Evolutionary conservation across 2,113 vertebrate genomes (phyloP).

Genomic region (Corydoras sp.): DNA sequence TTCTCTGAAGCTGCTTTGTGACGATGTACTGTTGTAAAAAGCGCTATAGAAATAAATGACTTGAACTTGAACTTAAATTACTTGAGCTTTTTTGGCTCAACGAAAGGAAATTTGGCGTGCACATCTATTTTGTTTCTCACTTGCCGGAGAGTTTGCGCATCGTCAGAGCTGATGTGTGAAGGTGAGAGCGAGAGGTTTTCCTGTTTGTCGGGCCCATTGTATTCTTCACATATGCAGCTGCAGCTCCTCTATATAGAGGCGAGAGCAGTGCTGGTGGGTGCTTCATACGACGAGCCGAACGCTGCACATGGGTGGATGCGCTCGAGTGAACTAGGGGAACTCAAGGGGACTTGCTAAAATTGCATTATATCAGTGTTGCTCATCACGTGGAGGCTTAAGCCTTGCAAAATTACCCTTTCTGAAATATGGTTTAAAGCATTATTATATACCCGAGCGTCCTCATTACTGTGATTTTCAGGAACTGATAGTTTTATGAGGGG

Average conservation of each 20-base stretch:
- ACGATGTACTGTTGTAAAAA: too few species aligned
- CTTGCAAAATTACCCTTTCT: constrained; percentile 60
- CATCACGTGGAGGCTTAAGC: constrained; percentile 63
- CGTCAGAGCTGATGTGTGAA: constrained; percentile 18
- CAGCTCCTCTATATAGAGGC: background rate
- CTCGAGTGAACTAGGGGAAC: constrained; percentile 58
- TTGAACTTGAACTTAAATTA: too few species aligned
- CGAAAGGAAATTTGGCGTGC: too few species aligned
- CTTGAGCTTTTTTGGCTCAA: too few species aligned
- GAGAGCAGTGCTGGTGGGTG: background rate
- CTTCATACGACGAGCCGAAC: background rate
- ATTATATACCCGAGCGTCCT: constrained; percentile 8
- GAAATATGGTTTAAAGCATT: constrained; percentile 37
- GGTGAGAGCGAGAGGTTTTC: constrained; percentile 25
- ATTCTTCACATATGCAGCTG: constrained; percentile 10
- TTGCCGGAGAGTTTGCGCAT: background rate
- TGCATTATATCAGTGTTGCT: constrained; percentile 61
- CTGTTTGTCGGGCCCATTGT: constrained; percentile 3
- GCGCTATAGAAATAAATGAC: too few species aligned
- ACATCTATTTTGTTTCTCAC: too few species aligned
- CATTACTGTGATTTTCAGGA: constrained; percentile 49
- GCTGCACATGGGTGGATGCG: background rate
- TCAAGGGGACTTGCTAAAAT: constrained; percentile 63
- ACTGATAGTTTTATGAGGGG: constrained; percentile 43
- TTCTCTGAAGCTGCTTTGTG: too few species aligned